Base-by-base conservation (phyloP, 2,888 invertebrate species). In the Zhuqinia jingwanae region DNA sequence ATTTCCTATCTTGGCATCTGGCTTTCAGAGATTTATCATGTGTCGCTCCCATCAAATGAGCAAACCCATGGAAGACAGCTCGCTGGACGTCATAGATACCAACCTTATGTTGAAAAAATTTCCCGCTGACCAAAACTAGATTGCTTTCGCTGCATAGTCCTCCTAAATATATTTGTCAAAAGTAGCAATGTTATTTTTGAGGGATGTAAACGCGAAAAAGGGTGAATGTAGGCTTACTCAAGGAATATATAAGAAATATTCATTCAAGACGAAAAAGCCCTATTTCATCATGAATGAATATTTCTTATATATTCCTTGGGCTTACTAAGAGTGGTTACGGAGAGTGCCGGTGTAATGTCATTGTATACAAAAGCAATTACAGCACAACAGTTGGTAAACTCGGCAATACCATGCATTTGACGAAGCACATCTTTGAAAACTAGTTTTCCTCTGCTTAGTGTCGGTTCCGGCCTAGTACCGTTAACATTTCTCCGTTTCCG, bases 311-410 rank as follows among this genome's bases (percentile, higher is more conserved):
- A 42, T 42, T 15, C 30, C 17, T 15, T 53, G 11, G 10, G 2
- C 42, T 83, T 60, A 89, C 89, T 65, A 42, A 85, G 53, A 8
- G 65, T 88, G 0, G 88, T 63, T 10, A 78, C 85, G 1, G 89
- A 68, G 25, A 89, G 70, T 0, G 77, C 15, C n/a, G 89, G 89
- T n/a, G 85, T 75, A 63, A 89, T 68, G 68, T 89, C 87, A 25
- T 87, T 87, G 58, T 88, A 89, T 8, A 89, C 70, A 42, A 89
- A 89, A 0, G 83, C 88, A n/a, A 89, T 70, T 15, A 79, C 68
- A 13, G 87, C 88, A 79, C 89, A 89, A 45, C 89, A 89, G 22
- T 63, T 75, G 2, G 50, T 13, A 36, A 88, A 88, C 17, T 73
- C 63, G 0, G 60, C 10, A 11, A n/a, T 30, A 0, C 36, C 42